A percentile compares a stretch with the other conserved stretches of the same genome.
These are phyloP conservation scores for Drosophila carrolli DNA, from an alignment of 1,140 invertebrate species.

Conservation along the genomic window DNA sequence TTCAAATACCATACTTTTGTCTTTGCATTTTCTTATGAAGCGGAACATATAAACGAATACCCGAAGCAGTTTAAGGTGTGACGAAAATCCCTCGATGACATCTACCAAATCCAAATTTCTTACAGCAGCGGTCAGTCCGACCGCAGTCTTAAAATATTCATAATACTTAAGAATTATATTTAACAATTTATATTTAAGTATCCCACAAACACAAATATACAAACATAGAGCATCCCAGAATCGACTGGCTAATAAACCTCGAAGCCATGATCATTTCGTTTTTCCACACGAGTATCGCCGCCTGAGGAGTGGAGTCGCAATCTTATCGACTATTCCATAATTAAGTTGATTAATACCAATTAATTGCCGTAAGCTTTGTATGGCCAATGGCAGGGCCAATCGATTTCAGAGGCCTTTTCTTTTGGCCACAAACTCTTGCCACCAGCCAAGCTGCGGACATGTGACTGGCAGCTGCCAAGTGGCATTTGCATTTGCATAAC, in stretches of 20 bases:
- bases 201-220: conserved; percentile 1
- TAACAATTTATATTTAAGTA: too few relatives aligned
- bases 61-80: too few relatives aligned
- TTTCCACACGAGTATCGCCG: conserved; percentile 9
- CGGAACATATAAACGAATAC: too few relatives aligned
- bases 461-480: conserved; percentile 53
- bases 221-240: conserved; percentile 11
- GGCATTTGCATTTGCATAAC: conserved; percentile 53
- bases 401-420: conserved; percentile 52
- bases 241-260: background rate
- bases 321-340: conserved; percentile 70
- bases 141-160: background rate
- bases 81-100: too few relatives aligned
- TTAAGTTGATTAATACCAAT: conserved; percentile 80
- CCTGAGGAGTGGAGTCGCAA: conserved; percentile 41
- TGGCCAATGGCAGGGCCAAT: conserved; percentile 61
- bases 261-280: conserved; percentile 9
- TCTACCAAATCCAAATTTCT: too few relatives aligned
- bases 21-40: too few relatives aligned
- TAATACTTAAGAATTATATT: too few relatives aligned
- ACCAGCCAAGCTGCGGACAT: conserved; percentile 28
- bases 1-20: too few relatives aligned
- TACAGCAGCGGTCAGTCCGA: too few relatives aligned
- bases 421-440: conserved; percentile 23
- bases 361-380: conserved; percentile 56